Conservation (phyloP, 92 coral and sea anemone species). For the Epizoanthus rinbou region DNA sequence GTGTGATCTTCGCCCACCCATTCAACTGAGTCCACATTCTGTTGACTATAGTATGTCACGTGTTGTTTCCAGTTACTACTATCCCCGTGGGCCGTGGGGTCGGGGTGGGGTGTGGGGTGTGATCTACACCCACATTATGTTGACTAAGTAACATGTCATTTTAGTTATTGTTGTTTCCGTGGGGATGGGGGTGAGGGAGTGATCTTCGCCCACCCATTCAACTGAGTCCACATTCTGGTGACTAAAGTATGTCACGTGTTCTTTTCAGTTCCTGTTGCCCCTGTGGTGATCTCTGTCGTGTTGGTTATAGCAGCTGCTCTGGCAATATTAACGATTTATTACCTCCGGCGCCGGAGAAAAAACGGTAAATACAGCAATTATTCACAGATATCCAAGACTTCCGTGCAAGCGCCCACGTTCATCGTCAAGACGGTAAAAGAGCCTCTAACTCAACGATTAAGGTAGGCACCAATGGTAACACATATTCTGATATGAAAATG, state of each 20-base stretch:
- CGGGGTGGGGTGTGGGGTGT: too few species aligned
- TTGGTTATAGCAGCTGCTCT: constrained; percentile 48
- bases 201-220: too few species aligned
- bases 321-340: constrained; percentile 51
- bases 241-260: background rate
- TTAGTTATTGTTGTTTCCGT: constrained; percentile 77
- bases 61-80: too few species aligned
- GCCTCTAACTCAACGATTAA: constrained; percentile 30
- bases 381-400: constrained; percentile 63
- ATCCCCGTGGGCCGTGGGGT: background rate
- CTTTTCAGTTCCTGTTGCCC: constrained; percentile 79
- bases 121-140: too few species aligned
- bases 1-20: constrained; percentile 50
- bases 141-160: background rate
- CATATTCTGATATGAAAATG: too few species aligned
- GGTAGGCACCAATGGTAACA: background rate
- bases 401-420: constrained; percentile 61
- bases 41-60: too few species aligned
- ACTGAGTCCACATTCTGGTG: too few species aligned
- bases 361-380: constrained; percentile 72
- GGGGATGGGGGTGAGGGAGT: constrained; percentile 24
- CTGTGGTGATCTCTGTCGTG: constrained; percentile 67
- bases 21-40: too few species aligned
- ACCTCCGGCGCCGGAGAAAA: constrained; percentile 60
- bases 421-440: constrained; percentile 60